Evolutionary conservation across 1,140 invertebrate genomes (phyloP).

Genomic region (Rhyacophila brunnea): DNA sequence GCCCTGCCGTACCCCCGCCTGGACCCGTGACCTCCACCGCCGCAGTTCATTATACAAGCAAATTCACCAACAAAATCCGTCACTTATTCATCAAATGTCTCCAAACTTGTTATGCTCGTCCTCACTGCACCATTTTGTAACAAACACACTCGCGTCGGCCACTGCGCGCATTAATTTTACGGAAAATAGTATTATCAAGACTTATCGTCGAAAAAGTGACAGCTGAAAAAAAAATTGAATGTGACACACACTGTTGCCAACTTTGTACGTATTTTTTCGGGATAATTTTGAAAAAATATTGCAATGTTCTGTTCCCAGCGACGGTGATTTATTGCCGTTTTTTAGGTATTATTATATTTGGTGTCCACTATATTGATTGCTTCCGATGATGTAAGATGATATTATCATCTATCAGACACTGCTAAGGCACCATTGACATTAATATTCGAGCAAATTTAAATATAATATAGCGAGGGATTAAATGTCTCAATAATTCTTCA

Average conservation of each 20-base stretch:
- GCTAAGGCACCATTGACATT: background rate
- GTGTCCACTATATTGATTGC: slow-evolving; percentile 1
- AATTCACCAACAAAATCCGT: background rate
- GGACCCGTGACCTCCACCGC: slow-evolving; percentile 25
- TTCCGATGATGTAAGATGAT: background rate
- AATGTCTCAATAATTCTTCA: background rate
- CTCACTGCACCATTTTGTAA: background rate
- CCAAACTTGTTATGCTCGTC: background rate
- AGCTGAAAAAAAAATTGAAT: background rate
- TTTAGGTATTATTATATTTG: too few relatives aligned
- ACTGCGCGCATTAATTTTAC: too few relatives aligned
- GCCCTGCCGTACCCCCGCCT: slow-evolving; percentile 28
- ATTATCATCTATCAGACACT: too few relatives aligned
- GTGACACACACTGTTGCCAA: slow-evolving; percentile 4
- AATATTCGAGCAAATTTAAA: background rate
- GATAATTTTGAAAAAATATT: background rate
- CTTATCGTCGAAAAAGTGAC: background rate
- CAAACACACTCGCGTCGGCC: background rate
- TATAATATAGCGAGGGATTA: background rate
- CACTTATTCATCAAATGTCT: background rate
- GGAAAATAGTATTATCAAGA: background rate
- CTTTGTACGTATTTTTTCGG: slow-evolving; percentile 2
- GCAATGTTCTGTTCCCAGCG: background rate
- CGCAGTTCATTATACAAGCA: slow-evolving; percentile 24
- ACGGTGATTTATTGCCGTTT: too few relatives aligned